phyloP scores from a whole-genome alignment of 2,888 invertebrate species.

The Lepidocyrtoides sp. region DNA sequence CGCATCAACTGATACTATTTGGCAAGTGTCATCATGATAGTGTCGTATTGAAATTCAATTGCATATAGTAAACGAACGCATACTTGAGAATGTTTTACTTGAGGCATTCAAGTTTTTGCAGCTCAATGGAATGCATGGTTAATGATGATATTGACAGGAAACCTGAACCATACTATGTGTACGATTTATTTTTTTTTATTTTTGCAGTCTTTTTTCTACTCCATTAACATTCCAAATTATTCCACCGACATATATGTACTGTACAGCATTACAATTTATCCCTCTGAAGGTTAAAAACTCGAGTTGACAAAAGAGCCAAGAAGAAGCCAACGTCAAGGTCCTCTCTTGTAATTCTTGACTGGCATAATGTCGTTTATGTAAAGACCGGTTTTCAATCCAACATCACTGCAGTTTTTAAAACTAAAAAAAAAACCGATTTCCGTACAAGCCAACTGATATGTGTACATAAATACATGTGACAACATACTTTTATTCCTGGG shows the following conservation, averaged over 20 bases:
- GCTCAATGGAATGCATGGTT: background rate
- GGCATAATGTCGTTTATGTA: background rate
- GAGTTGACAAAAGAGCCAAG: slow-evolving; percentile 8
- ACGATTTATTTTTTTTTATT: background rate
- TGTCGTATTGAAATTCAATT: background rate
- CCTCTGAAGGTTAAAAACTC: slow-evolving; percentile 22
- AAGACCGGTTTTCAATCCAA: background rate
- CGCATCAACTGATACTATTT: too few species aligned
- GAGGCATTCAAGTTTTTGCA: background rate
- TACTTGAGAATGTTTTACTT: background rate
- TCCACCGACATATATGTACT: background rate
- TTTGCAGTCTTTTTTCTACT: background rate
- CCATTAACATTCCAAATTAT: slow-evolving; percentile 36
- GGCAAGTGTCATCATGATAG: background rate
- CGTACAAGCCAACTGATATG: too few species aligned
- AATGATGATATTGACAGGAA: background rate
- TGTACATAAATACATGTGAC: too few species aligned
- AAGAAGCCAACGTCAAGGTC: slow-evolving; percentile 18
- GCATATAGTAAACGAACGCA: background rate
- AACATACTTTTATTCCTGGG: too few species aligned
- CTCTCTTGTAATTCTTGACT: background rate
- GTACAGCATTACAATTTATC: background rate
- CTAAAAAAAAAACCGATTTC: too few species aligned
- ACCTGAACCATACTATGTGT: background rate
- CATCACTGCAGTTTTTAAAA: background rate